These are phyloP conservation scores for Zoanthus sansibaricus DNA, from an alignment of 92 coral and sea anemone species.

Conservation along the genomic window DNA sequence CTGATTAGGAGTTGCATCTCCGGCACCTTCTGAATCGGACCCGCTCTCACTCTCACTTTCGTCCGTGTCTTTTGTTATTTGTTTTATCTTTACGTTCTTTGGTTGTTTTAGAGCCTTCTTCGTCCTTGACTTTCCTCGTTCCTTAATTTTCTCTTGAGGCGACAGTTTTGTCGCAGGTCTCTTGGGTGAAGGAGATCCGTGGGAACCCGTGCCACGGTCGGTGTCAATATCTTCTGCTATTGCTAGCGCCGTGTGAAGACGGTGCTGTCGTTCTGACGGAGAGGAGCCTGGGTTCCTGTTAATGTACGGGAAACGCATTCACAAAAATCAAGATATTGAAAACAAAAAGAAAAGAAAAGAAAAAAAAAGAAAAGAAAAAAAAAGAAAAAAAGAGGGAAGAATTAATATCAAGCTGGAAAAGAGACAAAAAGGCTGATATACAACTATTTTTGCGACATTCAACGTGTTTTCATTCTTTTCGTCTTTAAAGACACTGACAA, in stretches of 20 bases:
- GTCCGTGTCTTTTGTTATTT: slow-evolving; percentile 57
- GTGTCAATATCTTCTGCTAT: slow-evolving; percentile 97
- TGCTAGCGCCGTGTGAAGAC: slow-evolving; percentile 94
- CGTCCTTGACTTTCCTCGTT: slow-evolving; percentile 27
- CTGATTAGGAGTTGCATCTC: slow-evolving; percentile 50
- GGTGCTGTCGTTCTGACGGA: slow-evolving; percentile 93
- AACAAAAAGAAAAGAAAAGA: no score
- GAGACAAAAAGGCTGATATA: no score
- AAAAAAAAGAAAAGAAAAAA: no score
- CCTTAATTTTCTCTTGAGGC: slow-evolving; percentile 40
- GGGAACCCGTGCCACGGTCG: slow-evolving; percentile 60
- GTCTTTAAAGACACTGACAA: no score
- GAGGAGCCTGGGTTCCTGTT: slow-evolving; percentile 83
- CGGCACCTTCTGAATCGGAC: slow-evolving; percentile 48
- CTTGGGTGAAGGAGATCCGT: slow-evolving; percentile 63
- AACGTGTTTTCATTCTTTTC: no score
- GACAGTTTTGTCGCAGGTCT: slow-evolving; percentile 51
- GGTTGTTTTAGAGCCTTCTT: slow-evolving; percentile 61
- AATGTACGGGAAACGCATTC: not conserved
- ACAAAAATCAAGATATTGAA: not conserved
- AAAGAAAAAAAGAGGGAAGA: no score
- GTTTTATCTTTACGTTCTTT: slow-evolving; percentile 79
- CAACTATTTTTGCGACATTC: no score
- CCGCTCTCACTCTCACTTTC: slow-evolving; percentile 52
- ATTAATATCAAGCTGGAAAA: no score